These are phyloP conservation scores for Microctenopoma stevenorrisi DNA, from an alignment of 2,797 vertebrate species.

Conservation along the genomic window DNA sequence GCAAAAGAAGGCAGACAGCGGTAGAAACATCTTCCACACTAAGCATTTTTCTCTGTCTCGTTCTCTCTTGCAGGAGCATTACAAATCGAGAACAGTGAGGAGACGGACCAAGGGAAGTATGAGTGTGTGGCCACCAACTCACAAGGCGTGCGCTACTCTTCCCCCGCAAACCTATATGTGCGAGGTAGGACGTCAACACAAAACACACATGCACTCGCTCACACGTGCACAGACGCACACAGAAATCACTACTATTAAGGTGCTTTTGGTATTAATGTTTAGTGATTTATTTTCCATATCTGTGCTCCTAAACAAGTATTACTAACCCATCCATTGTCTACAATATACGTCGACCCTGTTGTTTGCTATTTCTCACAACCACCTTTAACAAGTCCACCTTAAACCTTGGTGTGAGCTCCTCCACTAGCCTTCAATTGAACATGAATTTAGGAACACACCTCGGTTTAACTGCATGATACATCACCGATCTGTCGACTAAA, in stretches of 20 bases:
- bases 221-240: constrained; percentile 44
- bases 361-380: constrained; percentile 73
- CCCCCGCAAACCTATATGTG: constrained; percentile 98
- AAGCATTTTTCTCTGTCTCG: constrained; percentile 28
- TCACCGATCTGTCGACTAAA: constrained; percentile 70
- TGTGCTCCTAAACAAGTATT: constrained; percentile 66
- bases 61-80: constrained; percentile 88
- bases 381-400: constrained; percentile 76
- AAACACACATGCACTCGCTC: constrained; percentile 41
- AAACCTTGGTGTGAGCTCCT: constrained; percentile 67
- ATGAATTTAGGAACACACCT: constrained; percentile 51
- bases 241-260: constrained; percentile 35
- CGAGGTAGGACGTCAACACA: constrained; percentile 92
- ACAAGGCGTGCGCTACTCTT: constrained; percentile 96
- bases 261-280: constrained; percentile 30
- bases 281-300: constrained; percentile 56
- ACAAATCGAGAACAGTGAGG: constrained; percentile 98
- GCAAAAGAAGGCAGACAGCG: constrained; percentile 26
- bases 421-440: constrained; percentile 6
- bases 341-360: constrained; percentile 72
- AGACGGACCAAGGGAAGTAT: constrained; percentile 98
- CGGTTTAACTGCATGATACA: constrained; percentile 79
- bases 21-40: constrained; percentile 21
- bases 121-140: constrained; percentile 98
- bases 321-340: constrained; percentile 82